Base-by-base conservation (phyloP, 2,797 vertebrate species). In the Centropyge bicolor region DNA sequence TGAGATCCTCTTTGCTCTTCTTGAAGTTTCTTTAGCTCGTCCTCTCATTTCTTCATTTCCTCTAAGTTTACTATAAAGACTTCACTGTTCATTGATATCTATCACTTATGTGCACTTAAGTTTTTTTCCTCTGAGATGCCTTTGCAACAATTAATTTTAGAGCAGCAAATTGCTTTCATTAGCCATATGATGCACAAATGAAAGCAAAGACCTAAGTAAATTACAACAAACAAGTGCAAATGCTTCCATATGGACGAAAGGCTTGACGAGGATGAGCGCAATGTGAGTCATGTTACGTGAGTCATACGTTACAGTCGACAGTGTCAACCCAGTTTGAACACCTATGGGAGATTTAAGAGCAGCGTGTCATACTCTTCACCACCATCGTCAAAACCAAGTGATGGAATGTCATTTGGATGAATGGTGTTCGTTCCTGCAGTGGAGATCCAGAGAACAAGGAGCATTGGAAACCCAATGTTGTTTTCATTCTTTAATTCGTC, bases 101-200 rank as follows among this genome's bases (percentile, higher is more conserved):
- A 31, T 27, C 40, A n/a, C 19, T 56, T 60, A 46, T 57, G 10
- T 7, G n/a, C 52, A 22, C 14, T 17, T 3, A 17, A 43, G 13
- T 59, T 17, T 36, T 52, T 68, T 65, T n/a, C n/a, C 35, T 46
- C 43, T 14, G 13, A 65, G 22, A 69, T 64, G 62, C 54, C 74
- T 51, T 8, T 60, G 74, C 60, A 52, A 45, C 27, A 43, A 0
- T 71, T 46, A 27, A 51, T 74, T 86, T n/a, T 70, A 51, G 6
- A 59, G 35, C 55, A 43, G 13, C 24, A 62, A 54, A 56, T 59
- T 54, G 45, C 55, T 60, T 62, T 71, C 43, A 52, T 65, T 69
- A 24, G 35, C 24, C 48, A 65, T 65, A 16, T 56, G 66, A 52
- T 38, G 43, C 57, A 31, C 13, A 60, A 49, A 63, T 45, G 41